A percentile compares a stretch with the other conserved stretches of the same genome.
These are phyloP conservation scores for Leptinotarsa lineolata DNA, from an alignment of 1,140 invertebrate species.

Conservation along the genomic window DNA sequence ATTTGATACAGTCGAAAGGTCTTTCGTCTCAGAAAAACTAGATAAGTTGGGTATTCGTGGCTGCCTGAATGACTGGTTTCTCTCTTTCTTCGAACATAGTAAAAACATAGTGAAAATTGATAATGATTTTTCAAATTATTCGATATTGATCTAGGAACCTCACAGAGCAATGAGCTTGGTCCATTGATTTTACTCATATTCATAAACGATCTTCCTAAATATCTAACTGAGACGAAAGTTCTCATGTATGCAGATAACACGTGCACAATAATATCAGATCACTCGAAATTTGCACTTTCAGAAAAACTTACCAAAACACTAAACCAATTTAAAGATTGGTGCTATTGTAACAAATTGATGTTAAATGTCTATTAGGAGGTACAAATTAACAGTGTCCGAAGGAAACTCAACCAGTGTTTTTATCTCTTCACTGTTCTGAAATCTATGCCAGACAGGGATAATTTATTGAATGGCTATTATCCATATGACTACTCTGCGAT, in stretches of 20 bases:
- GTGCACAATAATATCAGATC: no score
- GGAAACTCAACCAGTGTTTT: no score
- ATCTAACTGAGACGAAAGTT: slow-evolving; percentile 10
- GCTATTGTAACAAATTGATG: slow-evolving; percentile 12
- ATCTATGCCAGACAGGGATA: no score
- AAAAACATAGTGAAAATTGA: neutral
- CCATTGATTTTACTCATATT: slow-evolving; percentile 6
- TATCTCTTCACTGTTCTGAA: no score
- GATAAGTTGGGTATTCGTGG: no score
- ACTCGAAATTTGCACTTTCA: no score
- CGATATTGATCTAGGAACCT: slow-evolving; percentile 6
- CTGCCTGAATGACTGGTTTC: neutral
- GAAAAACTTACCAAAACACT: slow-evolving; percentile 5
- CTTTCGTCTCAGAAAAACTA: no score
- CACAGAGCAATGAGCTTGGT: neutral
- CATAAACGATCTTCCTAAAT: slow-evolving; percentile 10
- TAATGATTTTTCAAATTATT: neutral
- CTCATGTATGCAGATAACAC: slow-evolving; percentile 14
- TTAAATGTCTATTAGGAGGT: no score
- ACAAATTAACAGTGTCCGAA: no score
- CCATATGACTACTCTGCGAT: no score
- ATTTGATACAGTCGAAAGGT: no score
- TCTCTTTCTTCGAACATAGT: slow-evolving; percentile 3
- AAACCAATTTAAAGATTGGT: slow-evolving; percentile 9
- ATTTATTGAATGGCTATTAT: no score